Conservation (phyloP, 2,113 vertebrate species). For the Tautogolabrus adspersus region DNA sequence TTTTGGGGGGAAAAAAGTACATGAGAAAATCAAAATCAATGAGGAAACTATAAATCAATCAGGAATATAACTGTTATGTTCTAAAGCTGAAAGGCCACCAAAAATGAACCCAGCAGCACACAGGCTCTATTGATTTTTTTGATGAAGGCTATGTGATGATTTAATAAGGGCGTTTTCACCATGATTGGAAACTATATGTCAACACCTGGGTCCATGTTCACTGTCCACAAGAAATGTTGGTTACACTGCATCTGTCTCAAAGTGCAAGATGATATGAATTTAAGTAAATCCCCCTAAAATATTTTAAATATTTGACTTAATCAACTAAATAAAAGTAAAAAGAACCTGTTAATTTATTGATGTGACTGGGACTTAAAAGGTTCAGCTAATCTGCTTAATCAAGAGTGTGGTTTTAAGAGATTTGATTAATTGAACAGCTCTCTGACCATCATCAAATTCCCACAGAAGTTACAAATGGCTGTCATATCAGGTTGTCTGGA, state of each 20-base stretch:
- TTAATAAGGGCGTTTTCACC: neutral
- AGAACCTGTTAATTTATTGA: too few relatives aligned
- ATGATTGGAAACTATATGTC: conserved; percentile 1
- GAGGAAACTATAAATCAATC: neutral
- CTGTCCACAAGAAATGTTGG: neutral
- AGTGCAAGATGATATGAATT: too few relatives aligned
- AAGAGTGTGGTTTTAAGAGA: neutral
- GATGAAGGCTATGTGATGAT: neutral
- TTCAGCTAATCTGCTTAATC: neutral
- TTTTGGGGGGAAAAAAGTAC: too few relatives aligned
- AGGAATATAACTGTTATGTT: neutral
- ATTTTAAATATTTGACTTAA: too few relatives aligned
- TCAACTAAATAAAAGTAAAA: too few relatives aligned
- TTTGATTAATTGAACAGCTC: neutral
- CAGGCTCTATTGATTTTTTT: conserved; percentile 11
- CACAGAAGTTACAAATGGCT: neutral
- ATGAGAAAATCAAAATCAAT: neutral
- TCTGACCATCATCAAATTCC: neutral
- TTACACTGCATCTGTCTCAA: too few relatives aligned
- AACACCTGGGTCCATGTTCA: conserved; percentile 11
- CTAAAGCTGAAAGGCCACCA: neutral
- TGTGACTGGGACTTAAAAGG: too few relatives aligned
- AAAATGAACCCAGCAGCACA: neutral
- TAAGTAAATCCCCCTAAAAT: too few relatives aligned
- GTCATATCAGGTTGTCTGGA: neutral